These are phyloP conservation scores for Leptosomus discolor DNA, from an alignment of 2,113 vertebrate species.

Conservation along the genomic window DNA sequence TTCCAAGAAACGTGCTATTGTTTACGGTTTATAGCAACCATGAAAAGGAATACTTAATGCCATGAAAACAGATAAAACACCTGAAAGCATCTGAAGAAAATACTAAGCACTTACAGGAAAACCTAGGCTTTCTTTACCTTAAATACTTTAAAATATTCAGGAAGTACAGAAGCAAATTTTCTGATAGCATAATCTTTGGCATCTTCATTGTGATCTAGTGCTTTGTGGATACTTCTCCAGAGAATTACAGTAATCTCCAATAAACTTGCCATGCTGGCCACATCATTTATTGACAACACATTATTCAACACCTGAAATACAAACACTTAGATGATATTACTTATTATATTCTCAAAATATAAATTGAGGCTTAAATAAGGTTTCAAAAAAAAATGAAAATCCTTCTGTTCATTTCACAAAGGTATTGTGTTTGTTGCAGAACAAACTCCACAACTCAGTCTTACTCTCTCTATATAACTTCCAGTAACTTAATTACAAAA, in stretches of 20 bases:
- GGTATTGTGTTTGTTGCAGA: background rate
- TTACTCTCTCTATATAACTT: background rate
- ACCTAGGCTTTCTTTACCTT: constrained; percentile 73
- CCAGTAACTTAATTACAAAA: background rate
- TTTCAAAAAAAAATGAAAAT: background rate
- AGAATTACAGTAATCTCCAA: constrained; percentile 89
- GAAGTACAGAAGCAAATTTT: constrained; percentile 87
- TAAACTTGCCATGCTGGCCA: constrained; percentile 79
- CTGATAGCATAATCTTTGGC: constrained; percentile 77
- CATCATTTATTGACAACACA: constrained; percentile 76
- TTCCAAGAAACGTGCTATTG: background rate
- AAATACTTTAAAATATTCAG: constrained; percentile 88
- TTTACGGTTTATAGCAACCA: background rate
- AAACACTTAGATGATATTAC: background rate
- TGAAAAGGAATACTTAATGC: background rate
- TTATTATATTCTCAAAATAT: background rate
- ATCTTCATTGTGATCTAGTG: constrained; percentile 82
- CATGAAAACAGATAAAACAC: background rate
- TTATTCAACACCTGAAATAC: constrained; percentile 75
- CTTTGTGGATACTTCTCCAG: constrained; percentile 88
- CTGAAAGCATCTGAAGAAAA: background rate
- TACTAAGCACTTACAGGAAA: background rate
- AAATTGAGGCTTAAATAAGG: background rate
- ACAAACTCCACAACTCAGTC: background rate
- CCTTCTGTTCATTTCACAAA: background rate